A percentile compares a stretch with the other conserved stretches of the same genome.
These are phyloP conservation scores for Harpalus rufipes DNA, from an alignment of 2,888 invertebrate genomes.

Conservation along the genomic window DNA sequence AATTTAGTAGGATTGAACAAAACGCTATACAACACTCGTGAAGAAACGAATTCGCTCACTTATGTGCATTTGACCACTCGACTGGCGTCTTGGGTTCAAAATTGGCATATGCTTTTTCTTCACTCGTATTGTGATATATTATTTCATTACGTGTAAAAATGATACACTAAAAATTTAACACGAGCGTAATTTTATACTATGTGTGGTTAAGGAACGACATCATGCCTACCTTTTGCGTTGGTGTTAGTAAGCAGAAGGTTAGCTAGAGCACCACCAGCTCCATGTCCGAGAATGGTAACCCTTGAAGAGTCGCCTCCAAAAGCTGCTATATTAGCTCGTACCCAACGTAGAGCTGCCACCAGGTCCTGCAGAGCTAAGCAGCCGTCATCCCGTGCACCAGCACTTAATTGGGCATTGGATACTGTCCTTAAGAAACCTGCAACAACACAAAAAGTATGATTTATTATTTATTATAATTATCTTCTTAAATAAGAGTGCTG, in stretches of 20 bases:
- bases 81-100: no score
- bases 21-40: no score
- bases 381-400: conserved; percentile 76
- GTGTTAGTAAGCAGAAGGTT: conserved; percentile 81
- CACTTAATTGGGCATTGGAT: conserved; percentile 70
- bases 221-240: conserved; percentile 14
- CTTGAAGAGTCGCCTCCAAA: conserved; percentile 93
- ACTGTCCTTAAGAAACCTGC: conserved; percentile 81
- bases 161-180: no score
- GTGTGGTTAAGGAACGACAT: conserved; percentile 56
- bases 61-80: no score
- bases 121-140: no score
- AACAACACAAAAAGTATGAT: conserved; percentile 68
- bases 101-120: no score
- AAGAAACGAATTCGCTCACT: no score
- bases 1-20: no score
- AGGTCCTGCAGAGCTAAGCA: conserved; percentile 90
- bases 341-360: conserved; percentile 90
- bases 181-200: not conserved
- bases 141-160: no score
- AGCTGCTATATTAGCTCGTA: conserved; percentile 88
- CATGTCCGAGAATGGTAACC: conserved; percentile 91
- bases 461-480: no score
- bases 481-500: not conserved
- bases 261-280: conserved; percentile 91